These are phyloP conservation scores for Henricia sp. DNA, from an alignment of 53 echinoderm and acorn worm genomes.

Conservation along the genomic window DNA sequence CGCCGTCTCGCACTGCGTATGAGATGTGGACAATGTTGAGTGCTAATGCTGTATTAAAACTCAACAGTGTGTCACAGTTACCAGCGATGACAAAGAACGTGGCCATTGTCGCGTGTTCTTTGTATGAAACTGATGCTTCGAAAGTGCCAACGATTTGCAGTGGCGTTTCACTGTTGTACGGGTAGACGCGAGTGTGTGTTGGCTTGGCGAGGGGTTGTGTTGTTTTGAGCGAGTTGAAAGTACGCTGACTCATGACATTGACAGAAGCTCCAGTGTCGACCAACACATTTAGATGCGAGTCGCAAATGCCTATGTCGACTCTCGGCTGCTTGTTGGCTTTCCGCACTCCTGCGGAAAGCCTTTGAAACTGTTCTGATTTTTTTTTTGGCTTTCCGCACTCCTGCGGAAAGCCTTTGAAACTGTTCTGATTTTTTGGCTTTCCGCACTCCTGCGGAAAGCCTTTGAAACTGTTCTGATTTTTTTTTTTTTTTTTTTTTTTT, in stretches of 20 bases:
- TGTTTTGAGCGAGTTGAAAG: not conserved
- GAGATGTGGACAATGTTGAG: conserved; percentile 40
- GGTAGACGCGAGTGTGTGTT: conserved; percentile 5
- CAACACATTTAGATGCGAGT: not conserved
- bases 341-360: too few relatives aligned
- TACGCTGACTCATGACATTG: conserved; percentile 1
- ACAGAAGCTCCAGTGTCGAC: conserved; percentile 27
- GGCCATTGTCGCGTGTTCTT: not conserved
- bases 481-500: too few relatives aligned
- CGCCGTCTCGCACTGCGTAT: conserved; percentile 31
- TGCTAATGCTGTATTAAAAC: conserved; percentile 22
- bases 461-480: too few relatives aligned
- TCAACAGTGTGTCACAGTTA: conserved; percentile 15
- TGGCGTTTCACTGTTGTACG: conserved; percentile 18
- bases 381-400: too few relatives aligned
- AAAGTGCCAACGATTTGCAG: conserved; percentile 9
- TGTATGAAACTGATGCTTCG: not conserved
- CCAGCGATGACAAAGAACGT: conserved; percentile 17
- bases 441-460: too few relatives aligned
- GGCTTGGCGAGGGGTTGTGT: conserved; percentile 1
- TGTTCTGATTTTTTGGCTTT: too few relatives aligned
- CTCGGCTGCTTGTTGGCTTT: conserved; percentile 20
- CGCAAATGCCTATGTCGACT: not conserved
- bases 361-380: too few relatives aligned
- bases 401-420: too few relatives aligned